A percentile compares a stretch with the other conserved stretches of the same genome.
phyloP scores from a whole-genome alignment of 2,797 vertebrate species.

The Pantherophis alleghaniensis region DNA sequence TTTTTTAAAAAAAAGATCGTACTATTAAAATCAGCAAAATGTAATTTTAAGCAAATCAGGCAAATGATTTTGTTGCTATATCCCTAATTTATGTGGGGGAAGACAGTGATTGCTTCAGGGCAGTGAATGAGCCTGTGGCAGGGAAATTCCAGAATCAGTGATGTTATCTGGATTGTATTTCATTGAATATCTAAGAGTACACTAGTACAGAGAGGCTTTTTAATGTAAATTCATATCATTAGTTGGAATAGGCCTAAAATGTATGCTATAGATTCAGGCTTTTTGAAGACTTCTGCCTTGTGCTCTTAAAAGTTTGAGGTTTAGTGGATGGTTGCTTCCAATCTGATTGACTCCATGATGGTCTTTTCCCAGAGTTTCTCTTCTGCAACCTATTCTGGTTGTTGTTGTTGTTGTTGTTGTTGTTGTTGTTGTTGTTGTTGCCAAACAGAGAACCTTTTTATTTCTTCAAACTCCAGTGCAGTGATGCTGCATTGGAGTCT shows the following conservation, averaged over 20 bases:
- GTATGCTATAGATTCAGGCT: background rate
- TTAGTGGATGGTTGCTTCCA: background rate
- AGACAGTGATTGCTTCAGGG: background rate
- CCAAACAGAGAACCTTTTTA: background rate
- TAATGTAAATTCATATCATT: background rate
- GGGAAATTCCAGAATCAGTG: background rate
- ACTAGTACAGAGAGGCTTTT: background rate
- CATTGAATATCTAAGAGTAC: background rate
- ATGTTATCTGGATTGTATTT: background rate
- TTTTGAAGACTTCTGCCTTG: background rate
- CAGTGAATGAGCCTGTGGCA: background rate
- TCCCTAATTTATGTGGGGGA: background rate
- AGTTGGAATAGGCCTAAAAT: background rate
- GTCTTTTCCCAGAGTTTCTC: background rate
- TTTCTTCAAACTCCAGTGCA: background rate
- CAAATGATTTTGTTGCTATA: background rate
- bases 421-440: background rate
- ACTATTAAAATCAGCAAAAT: background rate
- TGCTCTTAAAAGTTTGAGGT: background rate
- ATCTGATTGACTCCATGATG: background rate
- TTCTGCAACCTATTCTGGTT: background rate
- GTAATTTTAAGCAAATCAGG: background rate
- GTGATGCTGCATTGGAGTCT: too few species aligned
- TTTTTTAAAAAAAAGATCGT: background rate
- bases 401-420: background rate